phyloP scores from a whole-genome alignment of 2,797 vertebrate genomes.

The Coregonus sp. region DNA sequence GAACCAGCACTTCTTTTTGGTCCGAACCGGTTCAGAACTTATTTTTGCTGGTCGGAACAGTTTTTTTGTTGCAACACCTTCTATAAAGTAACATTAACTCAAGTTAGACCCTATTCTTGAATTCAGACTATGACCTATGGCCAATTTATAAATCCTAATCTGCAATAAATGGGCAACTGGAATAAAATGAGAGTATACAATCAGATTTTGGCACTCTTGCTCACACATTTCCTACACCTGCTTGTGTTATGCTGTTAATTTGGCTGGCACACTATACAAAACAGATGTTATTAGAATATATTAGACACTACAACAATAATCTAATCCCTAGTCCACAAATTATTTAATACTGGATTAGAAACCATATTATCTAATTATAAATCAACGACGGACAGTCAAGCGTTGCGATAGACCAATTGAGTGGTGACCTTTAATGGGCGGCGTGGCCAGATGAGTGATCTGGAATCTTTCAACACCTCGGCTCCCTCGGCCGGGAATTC shows the following conservation, averaged over 20 bases:
- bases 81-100: not conserved
- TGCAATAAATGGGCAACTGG: not conserved
- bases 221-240: not conserved
- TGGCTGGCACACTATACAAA: not conserved
- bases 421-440: constrained; percentile 40
- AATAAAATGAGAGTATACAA: not conserved
- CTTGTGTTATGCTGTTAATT: not conserved
- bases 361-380: not conserved
- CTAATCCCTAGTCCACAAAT: not conserved
- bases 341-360: not conserved
- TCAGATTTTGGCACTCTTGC: not conserved
- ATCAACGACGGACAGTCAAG: not conserved
- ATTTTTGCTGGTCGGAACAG: too few species aligned
- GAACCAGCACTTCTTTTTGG: too few species aligned
- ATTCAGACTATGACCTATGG: not conserved
- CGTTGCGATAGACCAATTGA: constrained; percentile 35
- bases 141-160: not conserved
- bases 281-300: not conserved
- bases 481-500: constrained; percentile 72
- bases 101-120: not conserved
- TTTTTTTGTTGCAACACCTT: too few species aligned
- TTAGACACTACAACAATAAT: not conserved
- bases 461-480: constrained; percentile 88
- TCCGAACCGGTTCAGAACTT: too few species aligned
- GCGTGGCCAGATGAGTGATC: constrained; percentile 71